Percentiles rank a stretch among this genome's conserved stretches.
These are phyloP conservation scores for Dastarcus helophoroides DNA, from an alignment of 2,888 invertebrate genomes.

Conservation along the genomic window DNA sequence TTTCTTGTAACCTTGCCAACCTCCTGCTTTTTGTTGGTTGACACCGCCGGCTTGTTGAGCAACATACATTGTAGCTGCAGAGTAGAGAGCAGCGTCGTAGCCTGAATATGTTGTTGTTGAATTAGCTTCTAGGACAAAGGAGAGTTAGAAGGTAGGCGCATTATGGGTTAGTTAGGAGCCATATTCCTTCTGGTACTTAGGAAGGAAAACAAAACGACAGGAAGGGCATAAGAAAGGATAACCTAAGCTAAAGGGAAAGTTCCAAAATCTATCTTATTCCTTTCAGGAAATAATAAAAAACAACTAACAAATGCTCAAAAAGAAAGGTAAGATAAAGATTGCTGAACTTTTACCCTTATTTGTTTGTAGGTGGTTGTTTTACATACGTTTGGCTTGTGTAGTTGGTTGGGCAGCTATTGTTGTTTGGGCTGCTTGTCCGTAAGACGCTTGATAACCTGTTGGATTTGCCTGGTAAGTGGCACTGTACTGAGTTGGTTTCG, in stretches of 20 bases:
- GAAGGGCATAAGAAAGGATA: too few relatives aligned
- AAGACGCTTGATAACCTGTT: slow-evolving; percentile 40
- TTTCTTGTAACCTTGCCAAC: slow-evolving; percentile 53
- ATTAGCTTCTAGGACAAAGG: slow-evolving; percentile 41
- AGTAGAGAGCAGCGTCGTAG: slow-evolving; percentile 91
- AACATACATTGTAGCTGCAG: slow-evolving; percentile 90
- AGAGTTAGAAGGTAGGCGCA: slow-evolving; percentile 14
- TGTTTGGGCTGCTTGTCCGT: slow-evolving; percentile 43
- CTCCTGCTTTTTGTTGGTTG: slow-evolving; percentile 38
- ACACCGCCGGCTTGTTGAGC: slow-evolving; percentile 59
- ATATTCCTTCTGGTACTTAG: background rate
- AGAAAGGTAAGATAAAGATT: too few relatives aligned
- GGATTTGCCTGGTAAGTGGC: slow-evolving; percentile 47
- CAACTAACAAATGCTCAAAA: too few relatives aligned
- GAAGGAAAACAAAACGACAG: too few relatives aligned
- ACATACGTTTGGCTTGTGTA: slow-evolving; percentile 48
- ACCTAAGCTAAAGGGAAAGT: too few relatives aligned
- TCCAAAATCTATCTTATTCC: too few relatives aligned
- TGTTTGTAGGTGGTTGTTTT: too few relatives aligned
- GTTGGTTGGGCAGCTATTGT: slow-evolving; percentile 45
- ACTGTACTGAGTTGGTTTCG: slow-evolving; percentile 47
- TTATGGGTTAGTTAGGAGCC: slow-evolving; percentile 1
- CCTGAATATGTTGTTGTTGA: slow-evolving; percentile 67
- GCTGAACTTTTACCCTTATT: too few relatives aligned
- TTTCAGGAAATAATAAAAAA: too few relatives aligned